These are phyloP conservation scores for Icerya purchasi DNA, from an alignment of 2,888 invertebrate genomes.

Conservation along the genomic window DNA sequence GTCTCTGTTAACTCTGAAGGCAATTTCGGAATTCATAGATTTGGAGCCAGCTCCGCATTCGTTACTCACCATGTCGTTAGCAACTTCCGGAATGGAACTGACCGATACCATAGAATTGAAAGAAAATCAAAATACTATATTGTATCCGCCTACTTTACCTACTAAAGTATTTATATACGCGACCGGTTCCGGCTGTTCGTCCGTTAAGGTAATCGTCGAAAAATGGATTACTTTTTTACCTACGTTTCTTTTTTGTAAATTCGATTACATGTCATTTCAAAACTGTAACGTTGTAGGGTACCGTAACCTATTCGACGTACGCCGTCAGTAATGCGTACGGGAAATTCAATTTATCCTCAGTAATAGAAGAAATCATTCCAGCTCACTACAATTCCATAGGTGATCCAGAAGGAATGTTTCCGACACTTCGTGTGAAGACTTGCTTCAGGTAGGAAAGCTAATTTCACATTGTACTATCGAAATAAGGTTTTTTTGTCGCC, in stretches of 20 bases:
- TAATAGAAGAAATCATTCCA: conserved; percentile 11
- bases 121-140: conserved; percentile 27
- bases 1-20: conserved; percentile 37
- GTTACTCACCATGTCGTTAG: conserved; percentile 39
- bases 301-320: conserved; percentile 8
- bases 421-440: conserved; percentile 7
- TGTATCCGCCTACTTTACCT: conserved; percentile 39
- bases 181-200: conserved; percentile 45
- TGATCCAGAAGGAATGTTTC: conserved; percentile 10
- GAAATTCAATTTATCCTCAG: conserved; percentile 5
- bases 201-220: conserved; percentile 41
- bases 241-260: too few species aligned
- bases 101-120: conserved; percentile 40
- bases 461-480: background rate
- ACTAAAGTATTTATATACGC: conserved; percentile 49
- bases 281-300: too few species aligned
- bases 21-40: conserved; percentile 36
- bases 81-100: conserved; percentile 47
- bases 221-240: too few species aligned
- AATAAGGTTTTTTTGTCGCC: too few species aligned
- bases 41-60: conserved; percentile 38
- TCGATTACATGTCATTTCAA: too few species aligned
- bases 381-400: conserved; percentile 11
- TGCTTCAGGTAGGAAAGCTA: conserved; percentile 8
- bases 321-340: background rate